These are phyloP conservation scores for Amazona vittata DNA, from an alignment of 2,113 vertebrate species.

Conservation along the genomic window DNA sequence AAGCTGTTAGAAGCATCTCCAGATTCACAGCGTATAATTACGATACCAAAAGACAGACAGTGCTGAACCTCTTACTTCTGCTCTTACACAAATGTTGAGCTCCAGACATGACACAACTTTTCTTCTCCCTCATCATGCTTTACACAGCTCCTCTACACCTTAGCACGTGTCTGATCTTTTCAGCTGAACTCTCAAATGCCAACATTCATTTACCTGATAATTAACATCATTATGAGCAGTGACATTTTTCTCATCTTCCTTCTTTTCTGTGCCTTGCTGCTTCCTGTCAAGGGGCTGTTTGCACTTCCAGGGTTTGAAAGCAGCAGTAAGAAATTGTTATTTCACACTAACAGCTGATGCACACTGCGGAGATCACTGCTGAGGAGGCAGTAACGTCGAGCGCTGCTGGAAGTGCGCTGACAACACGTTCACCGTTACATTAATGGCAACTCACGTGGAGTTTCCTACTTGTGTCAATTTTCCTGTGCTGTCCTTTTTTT, in stretches of 20 bases:
- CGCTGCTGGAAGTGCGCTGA: background rate
- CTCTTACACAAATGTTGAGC: background rate
- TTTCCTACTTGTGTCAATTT: background rate
- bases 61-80: background rate
- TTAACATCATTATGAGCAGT: conserved; percentile 50
- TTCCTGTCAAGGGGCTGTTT: conserved; percentile 11
- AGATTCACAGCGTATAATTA: background rate
- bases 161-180: background rate
- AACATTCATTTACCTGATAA: conserved; percentile 52
- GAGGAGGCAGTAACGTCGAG: background rate
- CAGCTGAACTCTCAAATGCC: conserved; percentile 29
- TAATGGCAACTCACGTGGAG: background rate
- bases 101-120: background rate
- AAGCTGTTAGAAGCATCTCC: background rate
- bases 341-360: background rate
- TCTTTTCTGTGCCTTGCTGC: background rate
- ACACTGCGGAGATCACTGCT: background rate
- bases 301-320: background rate
- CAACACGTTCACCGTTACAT: background rate
- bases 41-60: background rate
- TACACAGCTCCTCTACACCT: background rate
- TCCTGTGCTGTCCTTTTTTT: background rate
- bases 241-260: conserved; percentile 42
- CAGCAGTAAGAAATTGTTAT: background rate
- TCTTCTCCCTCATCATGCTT: background rate